Percentiles rank a stretch among this genome's conserved stretches.
Conservation (phyloP, 1,140 invertebrate species). For the Lithobius niger region DNA sequence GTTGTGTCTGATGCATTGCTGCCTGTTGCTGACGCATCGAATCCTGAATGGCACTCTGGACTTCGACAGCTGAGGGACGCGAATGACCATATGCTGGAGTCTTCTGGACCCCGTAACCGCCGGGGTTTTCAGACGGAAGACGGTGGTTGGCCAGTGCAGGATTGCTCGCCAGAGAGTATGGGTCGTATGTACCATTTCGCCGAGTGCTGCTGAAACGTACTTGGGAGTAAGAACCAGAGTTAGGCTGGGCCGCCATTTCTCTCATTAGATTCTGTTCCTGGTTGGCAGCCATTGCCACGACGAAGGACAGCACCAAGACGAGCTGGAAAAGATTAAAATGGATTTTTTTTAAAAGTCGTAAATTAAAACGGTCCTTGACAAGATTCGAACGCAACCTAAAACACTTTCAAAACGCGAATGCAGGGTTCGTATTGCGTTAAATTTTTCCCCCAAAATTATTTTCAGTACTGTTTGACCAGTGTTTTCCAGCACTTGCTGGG, state of each 20-base stretch:
- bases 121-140: not conserved
- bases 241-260: not conserved
- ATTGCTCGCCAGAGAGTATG: not conserved
- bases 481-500: too few species aligned
- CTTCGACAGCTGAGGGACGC: not conserved
- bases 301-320: too few species aligned
- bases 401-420: too few species aligned
- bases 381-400: too few species aligned
- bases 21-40: too few species aligned
- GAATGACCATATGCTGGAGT: not conserved
- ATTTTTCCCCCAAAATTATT: too few species aligned
- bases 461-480: too few species aligned
- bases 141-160: constrained; percentile 2
- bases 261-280: not conserved
- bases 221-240: not conserved
- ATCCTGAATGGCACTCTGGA: constrained; percentile 1
- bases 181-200: not conserved
- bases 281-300: too few species aligned
- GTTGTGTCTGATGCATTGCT: not conserved
- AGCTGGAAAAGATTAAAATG: too few species aligned
- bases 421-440: too few species aligned
- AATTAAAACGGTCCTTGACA: too few species aligned
- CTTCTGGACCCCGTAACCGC: not conserved
- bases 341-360: too few species aligned
- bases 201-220: not conserved